Conservation (phyloP, 2,113 vertebrate species). For the Cyanoderma ruficeps region DNA sequence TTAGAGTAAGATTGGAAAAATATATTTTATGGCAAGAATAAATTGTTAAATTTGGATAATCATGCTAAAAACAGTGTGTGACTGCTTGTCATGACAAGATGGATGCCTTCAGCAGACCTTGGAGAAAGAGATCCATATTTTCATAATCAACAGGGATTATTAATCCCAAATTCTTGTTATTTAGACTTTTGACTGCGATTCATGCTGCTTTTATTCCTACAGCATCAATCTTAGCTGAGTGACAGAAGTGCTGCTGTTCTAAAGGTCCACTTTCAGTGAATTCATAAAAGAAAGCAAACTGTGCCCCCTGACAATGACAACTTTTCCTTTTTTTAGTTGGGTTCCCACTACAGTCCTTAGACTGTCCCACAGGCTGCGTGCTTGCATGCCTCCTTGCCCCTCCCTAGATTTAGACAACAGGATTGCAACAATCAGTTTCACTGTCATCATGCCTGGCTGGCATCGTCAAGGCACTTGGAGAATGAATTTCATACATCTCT, state of each 20-base stretch:
- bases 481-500: background rate
- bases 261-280: background rate
- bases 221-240: background rate
- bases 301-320: background rate
- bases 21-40: background rate
- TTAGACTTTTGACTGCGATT: background rate
- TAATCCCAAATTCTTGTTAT: background rate
- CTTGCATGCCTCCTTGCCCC: background rate
- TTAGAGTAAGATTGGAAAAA: background rate
- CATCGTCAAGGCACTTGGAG: background rate
- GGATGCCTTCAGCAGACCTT: background rate
- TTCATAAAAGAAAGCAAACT: background rate
- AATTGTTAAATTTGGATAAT: background rate
- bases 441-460: background rate
- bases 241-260: background rate
- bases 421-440: background rate
- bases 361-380: background rate
- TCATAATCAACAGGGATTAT: background rate
- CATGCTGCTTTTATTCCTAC: background rate
- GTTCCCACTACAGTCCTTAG: background rate
- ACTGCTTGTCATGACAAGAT: background rate
- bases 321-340: background rate
- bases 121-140: background rate
- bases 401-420: background rate
- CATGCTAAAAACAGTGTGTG: background rate